A percentile compares a stretch with the other conserved stretches of the same genome.
phyloP scores from a whole-genome alignment of 1,140 invertebrate species.

The Probaryconus sp. region DNA sequence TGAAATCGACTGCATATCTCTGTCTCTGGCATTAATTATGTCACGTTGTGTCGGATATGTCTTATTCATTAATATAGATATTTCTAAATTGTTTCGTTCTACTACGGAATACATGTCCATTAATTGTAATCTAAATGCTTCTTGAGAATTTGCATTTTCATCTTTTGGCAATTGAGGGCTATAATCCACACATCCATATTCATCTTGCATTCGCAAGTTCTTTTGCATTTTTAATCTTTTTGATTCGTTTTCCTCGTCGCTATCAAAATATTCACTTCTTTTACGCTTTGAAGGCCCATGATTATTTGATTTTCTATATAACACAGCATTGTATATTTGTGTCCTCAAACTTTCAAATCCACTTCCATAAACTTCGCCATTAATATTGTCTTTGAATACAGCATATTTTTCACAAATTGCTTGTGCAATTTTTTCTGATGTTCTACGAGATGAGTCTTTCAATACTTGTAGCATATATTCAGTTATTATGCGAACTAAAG shows the following conservation, averaged over 20 bases:
- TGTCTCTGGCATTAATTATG: constrained; percentile 8
- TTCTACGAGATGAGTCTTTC: not conserved
- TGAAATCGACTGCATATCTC: not conserved
- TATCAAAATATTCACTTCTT: no score
- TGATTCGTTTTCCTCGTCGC: constrained; percentile 16
- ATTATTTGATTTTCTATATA: constrained; percentile 6
- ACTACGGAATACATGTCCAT: constrained; percentile 2
- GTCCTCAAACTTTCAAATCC: not conserved
- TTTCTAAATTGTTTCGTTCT: not conserved
- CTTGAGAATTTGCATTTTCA: constrained; percentile 26
- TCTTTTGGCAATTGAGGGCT: constrained; percentile 11
- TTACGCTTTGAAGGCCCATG: no score
- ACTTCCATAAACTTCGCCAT: not conserved
- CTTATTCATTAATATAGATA: constrained; percentile 13
- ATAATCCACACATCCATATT: constrained; percentile 44
- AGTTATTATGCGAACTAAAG: not conserved
- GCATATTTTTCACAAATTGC: not conserved
- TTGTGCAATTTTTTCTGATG: not conserved
- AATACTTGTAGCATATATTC: not conserved
- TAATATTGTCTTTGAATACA: not conserved
- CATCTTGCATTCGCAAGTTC: constrained; percentile 17
- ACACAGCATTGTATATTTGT: constrained; percentile 3
- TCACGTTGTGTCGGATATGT: constrained; percentile 13
- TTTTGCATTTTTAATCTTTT: not conserved
- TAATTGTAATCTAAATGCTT: constrained; percentile 21